phyloP scores from a whole-genome alignment of 2,888 invertebrate genomes.

The Oscheius myriophilus region DNA sequence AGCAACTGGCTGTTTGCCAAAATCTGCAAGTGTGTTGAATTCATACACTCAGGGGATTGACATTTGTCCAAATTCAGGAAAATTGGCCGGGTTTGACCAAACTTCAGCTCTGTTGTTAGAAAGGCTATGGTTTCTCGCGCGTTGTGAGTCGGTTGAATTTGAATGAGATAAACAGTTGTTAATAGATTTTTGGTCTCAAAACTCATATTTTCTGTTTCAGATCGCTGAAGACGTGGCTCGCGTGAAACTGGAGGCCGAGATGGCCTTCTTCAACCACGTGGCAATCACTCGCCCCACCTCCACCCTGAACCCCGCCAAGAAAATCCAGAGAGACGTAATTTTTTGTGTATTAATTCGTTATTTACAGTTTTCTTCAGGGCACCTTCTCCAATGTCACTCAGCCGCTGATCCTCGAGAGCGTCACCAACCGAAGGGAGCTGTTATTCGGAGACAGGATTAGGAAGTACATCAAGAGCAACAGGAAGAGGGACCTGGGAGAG shows the following conservation, averaged over 20 bases:
- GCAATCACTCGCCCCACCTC: slow-evolving; percentile 51
- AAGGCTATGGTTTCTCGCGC: too few species aligned
- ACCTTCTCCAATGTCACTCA: slow-evolving; percentile 20
- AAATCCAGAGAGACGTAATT: slow-evolving; percentile 15
- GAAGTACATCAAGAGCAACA: slow-evolving; percentile 41
- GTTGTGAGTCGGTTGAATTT: neutral
- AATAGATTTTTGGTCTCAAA: too few species aligned
- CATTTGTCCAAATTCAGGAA: too few species aligned
- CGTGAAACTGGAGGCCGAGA: slow-evolving; percentile 62
- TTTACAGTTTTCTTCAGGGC: slow-evolving; percentile 7
- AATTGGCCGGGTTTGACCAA: too few species aligned
- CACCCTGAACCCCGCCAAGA: slow-evolving; percentile 37
- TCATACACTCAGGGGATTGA: too few species aligned
- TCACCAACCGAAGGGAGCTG: slow-evolving; percentile 42
- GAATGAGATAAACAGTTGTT: neutral
- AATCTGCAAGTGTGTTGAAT: too few species aligned
- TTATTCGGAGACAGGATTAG: slow-evolving; percentile 54
- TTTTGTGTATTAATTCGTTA: neutral
- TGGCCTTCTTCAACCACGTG: slow-evolving; percentile 67
- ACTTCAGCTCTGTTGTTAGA: too few species aligned
- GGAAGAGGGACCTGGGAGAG: slow-evolving; percentile 43
- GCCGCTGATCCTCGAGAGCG: slow-evolving; percentile 29
- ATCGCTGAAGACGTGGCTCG: slow-evolving; percentile 42
- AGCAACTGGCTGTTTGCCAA: too few species aligned
- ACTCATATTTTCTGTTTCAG: slow-evolving; percentile 11